Evolutionary conservation across 2,797 vertebrate species (phyloP).

Genomic region (Lophotriccus pileatus): DNA sequence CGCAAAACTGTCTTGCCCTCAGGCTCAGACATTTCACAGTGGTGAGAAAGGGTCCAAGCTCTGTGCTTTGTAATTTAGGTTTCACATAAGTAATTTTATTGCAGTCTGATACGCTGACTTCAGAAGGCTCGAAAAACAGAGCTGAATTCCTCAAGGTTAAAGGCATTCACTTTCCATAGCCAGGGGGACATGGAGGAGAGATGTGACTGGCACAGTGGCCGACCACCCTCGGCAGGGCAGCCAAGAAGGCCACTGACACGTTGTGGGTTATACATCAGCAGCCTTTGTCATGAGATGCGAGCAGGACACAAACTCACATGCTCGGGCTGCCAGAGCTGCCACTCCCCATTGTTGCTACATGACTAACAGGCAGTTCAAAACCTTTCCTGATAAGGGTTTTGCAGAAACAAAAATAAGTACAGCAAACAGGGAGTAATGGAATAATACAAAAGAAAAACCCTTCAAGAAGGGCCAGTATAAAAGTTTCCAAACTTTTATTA

Average conservation of each 20-base stretch:
- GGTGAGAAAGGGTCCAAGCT: background rate
- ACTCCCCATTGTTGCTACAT: background rate
- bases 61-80: background rate
- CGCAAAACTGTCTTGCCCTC: background rate
- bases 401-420: background rate
- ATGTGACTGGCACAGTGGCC: rapidly evolving
- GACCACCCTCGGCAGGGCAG: background rate
- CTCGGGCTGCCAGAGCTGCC: background rate
- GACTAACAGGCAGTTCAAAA: slow-evolving; percentile 7
- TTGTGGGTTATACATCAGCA: background rate
- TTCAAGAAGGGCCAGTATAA: background rate
- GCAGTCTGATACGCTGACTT: background rate
- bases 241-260: background rate
- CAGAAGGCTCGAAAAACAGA: background rate
- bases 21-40: background rate
- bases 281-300: background rate
- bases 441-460: background rate
- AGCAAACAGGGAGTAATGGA: background rate
- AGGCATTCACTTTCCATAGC: background rate
- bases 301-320: background rate
- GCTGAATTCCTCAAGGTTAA: background rate
- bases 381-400: background rate
- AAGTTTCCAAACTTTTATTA: background rate
- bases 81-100: background rate
- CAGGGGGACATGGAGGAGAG: background rate